A percentile compares a stretch with the other conserved stretches of the same genome.
phyloP scores from a whole-genome alignment of 2,113 vertebrate species.

The Eulemur rufifrons region DNA sequence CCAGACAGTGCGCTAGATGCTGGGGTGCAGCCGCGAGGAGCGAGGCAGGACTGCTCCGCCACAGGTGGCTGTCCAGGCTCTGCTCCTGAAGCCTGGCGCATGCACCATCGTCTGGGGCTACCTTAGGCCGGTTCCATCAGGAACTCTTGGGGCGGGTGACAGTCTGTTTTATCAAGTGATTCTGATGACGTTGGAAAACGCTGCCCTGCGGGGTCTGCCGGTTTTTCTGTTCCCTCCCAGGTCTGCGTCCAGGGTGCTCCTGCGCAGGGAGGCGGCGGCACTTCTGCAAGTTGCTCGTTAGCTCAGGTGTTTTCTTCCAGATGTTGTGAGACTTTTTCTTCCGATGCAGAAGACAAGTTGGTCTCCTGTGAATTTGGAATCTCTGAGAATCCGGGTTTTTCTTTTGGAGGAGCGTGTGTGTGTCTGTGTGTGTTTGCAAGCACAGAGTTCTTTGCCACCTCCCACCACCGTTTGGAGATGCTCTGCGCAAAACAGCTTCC shows the following conservation, averaged over 20 bases:
- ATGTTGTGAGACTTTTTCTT: background rate
- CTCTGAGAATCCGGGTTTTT: background rate
- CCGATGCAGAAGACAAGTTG: background rate
- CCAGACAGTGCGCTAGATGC: background rate
- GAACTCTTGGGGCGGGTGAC: background rate
- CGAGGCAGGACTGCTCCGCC: rapidly evolving
- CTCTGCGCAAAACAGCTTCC: background rate
- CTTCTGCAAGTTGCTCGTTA: background rate
- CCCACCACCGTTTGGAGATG: background rate
- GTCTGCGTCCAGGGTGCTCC: background rate
- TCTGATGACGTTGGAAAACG: background rate
- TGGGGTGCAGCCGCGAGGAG: too few species aligned
- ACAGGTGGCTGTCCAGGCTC: background rate
- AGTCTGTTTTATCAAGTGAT: background rate
- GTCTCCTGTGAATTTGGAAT: background rate
- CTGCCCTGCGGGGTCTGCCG: too few species aligned
- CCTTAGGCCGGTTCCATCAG: rapidly evolving
- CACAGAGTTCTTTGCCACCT: background rate
- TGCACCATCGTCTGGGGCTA: background rate
- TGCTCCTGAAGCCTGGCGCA: background rate
- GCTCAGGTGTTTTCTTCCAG: background rate
- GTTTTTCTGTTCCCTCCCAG: background rate
- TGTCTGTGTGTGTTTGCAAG: background rate
- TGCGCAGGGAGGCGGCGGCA: background rate
- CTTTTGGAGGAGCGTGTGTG: background rate